Conservation (phyloP, 2,113 vertebrate genomes). For the Pithys albifrons region DNA sequence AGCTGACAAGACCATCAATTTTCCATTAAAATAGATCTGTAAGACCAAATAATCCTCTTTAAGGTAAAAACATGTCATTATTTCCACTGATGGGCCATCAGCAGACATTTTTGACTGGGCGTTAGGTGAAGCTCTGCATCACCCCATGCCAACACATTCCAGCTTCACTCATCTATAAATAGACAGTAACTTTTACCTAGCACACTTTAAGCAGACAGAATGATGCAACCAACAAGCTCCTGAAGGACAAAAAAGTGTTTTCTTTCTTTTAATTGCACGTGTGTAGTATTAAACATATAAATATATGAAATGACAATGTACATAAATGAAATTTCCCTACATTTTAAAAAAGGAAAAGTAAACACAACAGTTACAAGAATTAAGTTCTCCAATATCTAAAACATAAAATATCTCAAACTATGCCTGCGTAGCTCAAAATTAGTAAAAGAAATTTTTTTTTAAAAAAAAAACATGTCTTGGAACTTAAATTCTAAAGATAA, state of each 20-base stretch:
- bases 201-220: background rate
- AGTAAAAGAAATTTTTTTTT: background rate
- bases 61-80: conserved; percentile 17
- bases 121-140: background rate
- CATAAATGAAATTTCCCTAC: background rate
- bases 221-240: background rate
- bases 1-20: conserved; percentile 5
- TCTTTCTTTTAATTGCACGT: background rate
- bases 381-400: background rate
- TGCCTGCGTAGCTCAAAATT: background rate
- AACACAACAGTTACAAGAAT: background rate
- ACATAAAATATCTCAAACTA: background rate
- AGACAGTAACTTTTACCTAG: background rate
- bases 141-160: background rate
- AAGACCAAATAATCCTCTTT: conserved; percentile 22
- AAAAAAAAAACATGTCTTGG: background rate
- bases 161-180: conserved; percentile 7
- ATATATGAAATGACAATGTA: background rate
- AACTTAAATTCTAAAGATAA: background rate
- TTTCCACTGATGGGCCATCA: conserved; percentile 27
- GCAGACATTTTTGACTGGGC: background rate
- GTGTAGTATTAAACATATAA: background rate
- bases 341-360: background rate
- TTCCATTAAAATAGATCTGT: conserved; percentile 28
- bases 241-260: background rate